A percentile compares a stretch with the other conserved stretches of the same genome.
Evolutionary conservation across 2,797 vertebrate genomes (phyloP).

Genomic region (Adrianichthys oophorus): DNA sequence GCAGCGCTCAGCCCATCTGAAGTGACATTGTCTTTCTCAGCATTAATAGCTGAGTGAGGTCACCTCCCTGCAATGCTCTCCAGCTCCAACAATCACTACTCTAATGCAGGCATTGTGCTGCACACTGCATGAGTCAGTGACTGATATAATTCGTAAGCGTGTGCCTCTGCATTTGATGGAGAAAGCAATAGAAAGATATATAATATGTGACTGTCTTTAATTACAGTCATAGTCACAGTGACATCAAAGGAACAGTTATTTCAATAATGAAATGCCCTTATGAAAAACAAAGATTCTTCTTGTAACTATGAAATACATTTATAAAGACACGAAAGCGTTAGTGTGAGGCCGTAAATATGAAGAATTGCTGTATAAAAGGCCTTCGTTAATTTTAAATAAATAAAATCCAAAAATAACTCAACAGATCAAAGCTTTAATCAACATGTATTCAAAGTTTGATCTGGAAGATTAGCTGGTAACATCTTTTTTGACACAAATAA

Average conservation of each 20-base stretch:
- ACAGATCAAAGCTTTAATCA: no score
- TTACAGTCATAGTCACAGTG: background rate
- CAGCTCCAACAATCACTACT: constrained; percentile 38
- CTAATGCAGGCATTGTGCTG: constrained; percentile 12
- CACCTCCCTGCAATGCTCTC: constrained; percentile 33
- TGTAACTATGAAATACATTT: no score
- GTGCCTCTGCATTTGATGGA: constrained; percentile 5
- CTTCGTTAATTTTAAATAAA: no score
- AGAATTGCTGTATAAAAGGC: no score
- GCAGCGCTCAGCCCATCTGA: constrained; percentile 29
- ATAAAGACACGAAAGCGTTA: no score
- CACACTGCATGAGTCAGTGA: constrained; percentile 10
- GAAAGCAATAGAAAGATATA: background rate
- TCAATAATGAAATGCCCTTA: constrained; percentile 12
- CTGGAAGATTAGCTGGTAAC: no score
- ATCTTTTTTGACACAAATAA: no score
- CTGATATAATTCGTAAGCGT: constrained; percentile 25
- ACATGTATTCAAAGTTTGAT: no score
- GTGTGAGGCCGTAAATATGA: no score
- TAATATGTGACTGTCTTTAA: background rate
- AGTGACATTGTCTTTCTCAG: constrained; percentile 34
- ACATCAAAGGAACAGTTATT: background rate
- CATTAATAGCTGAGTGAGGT: constrained; percentile 47
- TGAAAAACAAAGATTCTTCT: background rate
- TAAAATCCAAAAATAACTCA: no score